Evolutionary conservation across 2,797 vertebrate species (phyloP), one percentile per base, ranked within the genome.

Genomic region (Siniperca obscura): DNA sequence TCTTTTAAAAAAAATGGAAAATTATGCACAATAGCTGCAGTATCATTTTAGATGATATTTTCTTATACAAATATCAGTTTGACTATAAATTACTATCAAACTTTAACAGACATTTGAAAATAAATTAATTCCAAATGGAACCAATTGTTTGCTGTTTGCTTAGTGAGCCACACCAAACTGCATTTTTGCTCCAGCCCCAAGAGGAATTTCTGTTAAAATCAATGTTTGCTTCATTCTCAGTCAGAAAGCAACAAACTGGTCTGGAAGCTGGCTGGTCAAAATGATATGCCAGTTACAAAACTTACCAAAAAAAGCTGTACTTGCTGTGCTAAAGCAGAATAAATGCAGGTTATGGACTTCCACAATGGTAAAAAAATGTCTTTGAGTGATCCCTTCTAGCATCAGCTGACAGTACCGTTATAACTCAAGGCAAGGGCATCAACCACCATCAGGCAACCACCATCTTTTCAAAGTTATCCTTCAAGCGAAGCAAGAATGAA

Each of bases 381-480:
- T 30, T 30, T 62, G 69, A 59, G 25, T 8, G 11, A 27, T 56
- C 34, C 14, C 56, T 22, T 80, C 38, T 19, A 17, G 25, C 60
- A 57, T 74, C 68, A 62, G 27, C 55, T 56, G 21, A 60, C 25
- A 40, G 38, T 7, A 40, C 40, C 72, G 55, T 87, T 75, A 77
- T 55, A 87, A 82, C 60, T 56, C 12, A 22, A 82, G 50, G 56
- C 62, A 82, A 91, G 70, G 48, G 46, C 86, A 89, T 78, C 70
- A 60, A 52, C 70, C 64, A n/a, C 46, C 68, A 61, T 61, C 76
- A 75, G 66, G 64, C 66, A 72, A 22, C 69, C 34, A 5, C 12
- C 72, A 73, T 81, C 74, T 80, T 80, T 80, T 69, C 76, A 88
- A 88, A 87, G 83, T 82, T 87, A 82, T 83, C 66, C 64, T 87